Evolutionary conservation across 2,797 vertebrate species (phyloP).

Genomic region (Chromobotia macracanthus): DNA sequence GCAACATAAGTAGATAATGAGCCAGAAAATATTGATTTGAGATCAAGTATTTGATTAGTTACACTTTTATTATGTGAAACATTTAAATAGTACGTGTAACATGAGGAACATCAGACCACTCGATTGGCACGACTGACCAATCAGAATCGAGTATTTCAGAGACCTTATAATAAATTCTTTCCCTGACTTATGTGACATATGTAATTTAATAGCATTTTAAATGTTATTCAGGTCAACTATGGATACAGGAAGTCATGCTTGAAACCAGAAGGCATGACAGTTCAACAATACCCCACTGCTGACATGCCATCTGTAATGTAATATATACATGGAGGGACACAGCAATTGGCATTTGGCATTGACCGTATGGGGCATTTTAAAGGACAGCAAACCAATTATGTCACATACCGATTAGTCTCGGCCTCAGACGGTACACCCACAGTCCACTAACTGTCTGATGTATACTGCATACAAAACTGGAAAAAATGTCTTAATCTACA

Average conservation of each 20-base stretch:
- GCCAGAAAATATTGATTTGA: too few relatives aligned
- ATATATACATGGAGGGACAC: constrained; percentile 18
- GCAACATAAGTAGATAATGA: too few relatives aligned
- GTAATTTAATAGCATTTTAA: constrained; percentile 7
- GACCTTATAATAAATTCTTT: background rate
- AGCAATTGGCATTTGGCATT: constrained; percentile 39
- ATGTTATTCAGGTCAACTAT: constrained; percentile 17
- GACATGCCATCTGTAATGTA: constrained; percentile 43
- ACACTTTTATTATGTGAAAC: too few relatives aligned
- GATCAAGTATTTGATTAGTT: too few relatives aligned
- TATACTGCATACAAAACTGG: background rate
- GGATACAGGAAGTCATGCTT: constrained; percentile 25
- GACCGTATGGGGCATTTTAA: constrained; percentile 28
- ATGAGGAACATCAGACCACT: background rate
- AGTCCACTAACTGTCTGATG: background rate
- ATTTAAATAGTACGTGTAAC: background rate
- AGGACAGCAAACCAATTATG: constrained; percentile 17
- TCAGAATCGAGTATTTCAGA: background rate
- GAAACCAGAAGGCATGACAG: constrained; percentile 36
- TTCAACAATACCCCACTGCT: constrained; percentile 26
- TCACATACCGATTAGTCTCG: constrained; percentile 4
- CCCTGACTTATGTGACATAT: background rate
- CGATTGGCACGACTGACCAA: background rate
- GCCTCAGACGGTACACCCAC: background rate
- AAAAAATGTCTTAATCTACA: background rate